Percentiles rank a stretch among this genome's conserved stretches.
Evolutionary conservation across 1,140 invertebrate species (phyloP).

Genomic region (Leptestheria dahalacensis): DNA sequence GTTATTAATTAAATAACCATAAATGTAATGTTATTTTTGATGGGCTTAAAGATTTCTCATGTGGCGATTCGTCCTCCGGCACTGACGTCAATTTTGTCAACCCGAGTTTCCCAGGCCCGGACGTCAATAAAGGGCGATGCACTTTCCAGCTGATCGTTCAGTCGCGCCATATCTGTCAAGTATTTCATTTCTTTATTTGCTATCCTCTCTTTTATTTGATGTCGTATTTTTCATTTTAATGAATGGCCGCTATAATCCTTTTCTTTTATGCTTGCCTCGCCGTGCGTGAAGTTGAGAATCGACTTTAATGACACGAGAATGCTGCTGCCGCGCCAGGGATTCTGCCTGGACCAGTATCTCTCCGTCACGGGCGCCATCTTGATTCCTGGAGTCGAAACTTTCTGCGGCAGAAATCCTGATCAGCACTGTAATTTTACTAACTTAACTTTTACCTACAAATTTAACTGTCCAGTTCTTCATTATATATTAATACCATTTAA

Average conservation of each 20-base stretch:
- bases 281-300: neutral
- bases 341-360: conserved; percentile 9
- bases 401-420: conserved; percentile 10
- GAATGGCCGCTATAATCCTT: too few species aligned
- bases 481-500: too few species aligned
- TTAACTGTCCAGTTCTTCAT: too few species aligned
- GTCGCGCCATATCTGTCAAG: neutral
- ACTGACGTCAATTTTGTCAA: neutral
- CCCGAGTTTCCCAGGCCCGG: neutral
- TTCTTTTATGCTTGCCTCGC: too few species aligned
- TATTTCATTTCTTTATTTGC: neutral
- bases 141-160: neutral
- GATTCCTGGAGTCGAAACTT: conserved; percentile 1
- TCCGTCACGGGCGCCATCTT: neutral
- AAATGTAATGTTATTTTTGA: too few species aligned
- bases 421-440: conserved; percentile 9
- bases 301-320: conserved; percentile 9
- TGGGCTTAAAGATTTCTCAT: neutral
- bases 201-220: neutral
- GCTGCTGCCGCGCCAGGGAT: conserved; percentile 9
- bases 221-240: neutral
- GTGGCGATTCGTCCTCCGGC: neutral
- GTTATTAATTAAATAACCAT: too few species aligned
- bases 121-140: neutral
- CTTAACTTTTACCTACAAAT: too few species aligned